These are phyloP conservation scores for Balanococcus diminutus DNA, from an alignment of 2,888 invertebrate genomes.

Conservation along the genomic window DNA sequence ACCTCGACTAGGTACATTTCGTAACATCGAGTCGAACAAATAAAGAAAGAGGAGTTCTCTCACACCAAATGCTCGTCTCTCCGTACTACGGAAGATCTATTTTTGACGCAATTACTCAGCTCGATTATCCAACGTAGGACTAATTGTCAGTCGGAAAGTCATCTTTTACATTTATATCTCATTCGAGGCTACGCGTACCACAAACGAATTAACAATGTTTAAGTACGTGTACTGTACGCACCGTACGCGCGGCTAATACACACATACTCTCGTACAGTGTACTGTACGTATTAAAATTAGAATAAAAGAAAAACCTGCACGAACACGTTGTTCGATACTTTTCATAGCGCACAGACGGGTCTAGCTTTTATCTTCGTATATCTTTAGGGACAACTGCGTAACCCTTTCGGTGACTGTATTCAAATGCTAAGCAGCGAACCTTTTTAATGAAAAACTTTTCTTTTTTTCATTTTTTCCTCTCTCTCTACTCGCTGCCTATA, in stretches of 20 bases:
- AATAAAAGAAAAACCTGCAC: conserved; percentile 37
- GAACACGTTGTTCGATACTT: conserved; percentile 21
- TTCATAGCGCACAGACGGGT: not conserved
- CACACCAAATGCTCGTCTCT: not conserved
- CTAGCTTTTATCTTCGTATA: conserved; percentile 11
- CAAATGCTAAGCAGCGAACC: conserved; percentile 39
- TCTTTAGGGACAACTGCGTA: conserved; percentile 41
- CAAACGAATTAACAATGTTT: conserved; percentile 36
- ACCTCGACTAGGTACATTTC: conserved; percentile 6
- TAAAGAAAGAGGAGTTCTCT: too few relatives aligned
- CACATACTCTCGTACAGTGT: not conserved
- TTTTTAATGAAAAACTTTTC: conserved; percentile 38
- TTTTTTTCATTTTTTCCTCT: conserved; percentile 16
- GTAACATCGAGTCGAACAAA: not conserved
- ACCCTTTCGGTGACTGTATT: conserved; percentile 44
- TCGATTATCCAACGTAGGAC: conserved; percentile 12
- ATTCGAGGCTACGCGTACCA: conserved; percentile 13
- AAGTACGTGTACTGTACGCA: not conserved
- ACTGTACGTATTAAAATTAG: conserved; percentile 19
- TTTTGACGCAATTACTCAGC: conserved; percentile 35
- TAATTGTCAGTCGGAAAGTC: conserved; percentile 33
- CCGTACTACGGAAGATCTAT: not conserved
- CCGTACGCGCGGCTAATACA: not conserved
- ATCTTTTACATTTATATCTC: conserved; percentile 37
- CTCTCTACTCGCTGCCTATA: not conserved